Evolutionary conservation across 2,797 vertebrate species (phyloP).

Genomic region (Sebastes hubbsi): DNA sequence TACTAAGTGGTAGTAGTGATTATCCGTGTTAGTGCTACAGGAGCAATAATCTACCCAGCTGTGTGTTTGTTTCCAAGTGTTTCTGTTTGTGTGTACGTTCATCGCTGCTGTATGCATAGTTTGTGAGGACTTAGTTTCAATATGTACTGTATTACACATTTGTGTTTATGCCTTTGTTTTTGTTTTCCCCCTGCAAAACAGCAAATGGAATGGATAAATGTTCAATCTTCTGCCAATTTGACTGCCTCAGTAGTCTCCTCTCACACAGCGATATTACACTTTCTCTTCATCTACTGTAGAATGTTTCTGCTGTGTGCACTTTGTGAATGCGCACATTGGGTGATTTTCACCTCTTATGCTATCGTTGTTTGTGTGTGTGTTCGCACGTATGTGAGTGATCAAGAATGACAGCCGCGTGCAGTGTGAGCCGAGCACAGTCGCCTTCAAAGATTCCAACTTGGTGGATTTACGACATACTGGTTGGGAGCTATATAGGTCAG

Average conservation of each 20-base stretch:
- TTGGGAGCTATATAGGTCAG: conserved; percentile 31
- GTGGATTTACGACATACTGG: conserved; percentile 21
- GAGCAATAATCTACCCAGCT: no score
- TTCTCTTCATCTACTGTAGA: not conserved
- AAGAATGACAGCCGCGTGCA: conserved; percentile 36
- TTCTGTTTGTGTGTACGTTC: not conserved
- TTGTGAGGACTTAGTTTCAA: not conserved
- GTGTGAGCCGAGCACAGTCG: not conserved
- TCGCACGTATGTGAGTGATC: conserved; percentile 17
- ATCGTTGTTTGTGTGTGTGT: not conserved
- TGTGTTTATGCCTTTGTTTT: not conserved
- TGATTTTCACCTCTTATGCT: not conserved
- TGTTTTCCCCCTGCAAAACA: not conserved
- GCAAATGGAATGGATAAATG: conserved; percentile 9
- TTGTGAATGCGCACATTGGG: not conserved
- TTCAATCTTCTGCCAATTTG: conserved; percentile 21
- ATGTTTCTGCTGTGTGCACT: not conserved
- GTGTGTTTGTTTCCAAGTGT: no score
- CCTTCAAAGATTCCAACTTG: conserved; percentile 37
- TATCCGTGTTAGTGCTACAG: no score
- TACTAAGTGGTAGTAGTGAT: no score
- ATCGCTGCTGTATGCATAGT: not conserved
- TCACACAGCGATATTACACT: not conserved
- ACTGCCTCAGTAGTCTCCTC: not conserved
- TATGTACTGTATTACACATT: not conserved